These are phyloP conservation scores for Phyllostomus hastatus DNA, from an alignment of 2,113 vertebrate genomes.

Conservation along the genomic window DNA sequence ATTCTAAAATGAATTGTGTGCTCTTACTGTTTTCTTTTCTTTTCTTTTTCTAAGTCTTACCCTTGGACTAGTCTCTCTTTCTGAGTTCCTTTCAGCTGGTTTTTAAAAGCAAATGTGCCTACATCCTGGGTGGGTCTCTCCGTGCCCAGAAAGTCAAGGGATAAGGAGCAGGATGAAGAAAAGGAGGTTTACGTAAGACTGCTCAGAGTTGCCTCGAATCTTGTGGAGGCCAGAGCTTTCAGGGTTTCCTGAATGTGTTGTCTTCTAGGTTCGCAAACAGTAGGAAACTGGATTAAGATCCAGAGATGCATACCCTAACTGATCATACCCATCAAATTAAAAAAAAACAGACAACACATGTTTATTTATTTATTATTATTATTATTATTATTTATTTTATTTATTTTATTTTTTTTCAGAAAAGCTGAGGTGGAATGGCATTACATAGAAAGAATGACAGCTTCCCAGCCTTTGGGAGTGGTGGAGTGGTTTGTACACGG, in stretches of 20 bases:
- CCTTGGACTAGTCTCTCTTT: neutral
- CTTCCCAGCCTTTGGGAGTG: neutral
- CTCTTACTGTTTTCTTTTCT: neutral
- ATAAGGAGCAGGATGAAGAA: neutral
- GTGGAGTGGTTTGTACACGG: neutral
- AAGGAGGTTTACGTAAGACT: neutral
- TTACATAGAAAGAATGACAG: neutral
- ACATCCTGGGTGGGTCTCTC: neutral
- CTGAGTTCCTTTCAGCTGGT: neutral
- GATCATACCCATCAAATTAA: neutral
- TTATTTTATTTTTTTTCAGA: neutral
- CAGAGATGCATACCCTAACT: neutral
- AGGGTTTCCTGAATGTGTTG: neutral
- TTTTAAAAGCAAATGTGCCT: neutral
- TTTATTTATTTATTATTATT: too few species aligned
- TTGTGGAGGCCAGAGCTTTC: neutral
- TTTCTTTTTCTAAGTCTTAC: neutral
- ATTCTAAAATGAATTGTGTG: neutral
- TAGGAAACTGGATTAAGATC: neutral
- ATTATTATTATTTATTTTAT: too few species aligned
- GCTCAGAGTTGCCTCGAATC: neutral
- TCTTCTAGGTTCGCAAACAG: neutral
- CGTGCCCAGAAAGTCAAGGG: neutral
- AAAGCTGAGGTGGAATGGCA: neutral
- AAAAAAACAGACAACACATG: neutral